Base-by-base conservation (phyloP, 1,140 invertebrate genomes). In the Aphis gossypii region DNA sequence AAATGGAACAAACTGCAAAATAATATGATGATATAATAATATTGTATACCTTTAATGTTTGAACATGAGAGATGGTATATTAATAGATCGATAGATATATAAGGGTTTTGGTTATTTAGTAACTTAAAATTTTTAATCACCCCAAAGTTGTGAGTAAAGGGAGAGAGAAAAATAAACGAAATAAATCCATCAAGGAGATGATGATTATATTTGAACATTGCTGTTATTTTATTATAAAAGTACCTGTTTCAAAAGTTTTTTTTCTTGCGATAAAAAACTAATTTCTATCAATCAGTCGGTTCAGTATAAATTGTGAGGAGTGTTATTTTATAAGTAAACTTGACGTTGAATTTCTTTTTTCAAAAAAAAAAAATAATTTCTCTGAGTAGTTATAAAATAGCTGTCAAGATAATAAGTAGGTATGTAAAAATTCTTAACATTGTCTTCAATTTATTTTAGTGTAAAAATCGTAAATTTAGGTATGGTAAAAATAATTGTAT, bases 261-360 rank as follows among this genome's bases (percentile, higher is more conserved):
- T 76, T 68, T 76, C n/a, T n/a, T n/a, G 14, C n/a, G 60, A 76
- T 76, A 76, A 76, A 76, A 76, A 76, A 76, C 60, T 76, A 76
- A 76, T n/a, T 76, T 76, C 60, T 76, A 76, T 76, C 60, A n/a
- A 68, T 68, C 30, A n/a, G n/a, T 76, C n/a, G 14, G 60, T 14
- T 76, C n/a, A n/a, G 60, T 76, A 76, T n/a, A n/a, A n/a, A n/a
- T 6, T n/a, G 60, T 18, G 14, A 76, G 14, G 30, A n/a, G 4
- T 14, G 4, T 76, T 76, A 76, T 76, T n/a, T 30, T 76, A 20
- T 76, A 76, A 35, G 30, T 76, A n/a, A 76, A 76, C 14, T 76
- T 76, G 30, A 76, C 60, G 18, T n/a, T 20, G 60, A 68, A 4
- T 68, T 76, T n/a, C 2, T 76, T 5, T 76, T 76, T 76, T 18